Evolutionary conservation across 2,888 invertebrate genomes (phyloP), one percentile per base, ranked within the genome.

Genomic region (Microplitis manilae): DNA sequence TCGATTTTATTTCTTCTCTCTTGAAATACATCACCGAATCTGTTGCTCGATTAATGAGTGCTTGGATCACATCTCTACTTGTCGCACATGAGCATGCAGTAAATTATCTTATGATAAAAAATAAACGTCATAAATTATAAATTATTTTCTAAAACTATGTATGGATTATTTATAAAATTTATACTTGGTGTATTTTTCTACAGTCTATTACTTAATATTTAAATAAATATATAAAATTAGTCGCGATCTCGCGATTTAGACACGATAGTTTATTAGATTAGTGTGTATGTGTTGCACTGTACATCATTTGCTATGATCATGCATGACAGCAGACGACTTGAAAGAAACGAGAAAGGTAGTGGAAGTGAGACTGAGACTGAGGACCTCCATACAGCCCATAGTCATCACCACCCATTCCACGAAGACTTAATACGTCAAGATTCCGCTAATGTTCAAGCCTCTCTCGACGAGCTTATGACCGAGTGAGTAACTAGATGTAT

Each of bases 341-440:
- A 90, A 86, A 91, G 92, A 86, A 88, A 87, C 82, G 89, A 89
- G 86, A 91, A 92, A 86, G 92, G 92, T 88, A 92, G 93, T 87
- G 92, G 94, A 89, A 94, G 94, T 89, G 93, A 95, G 92, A 94
- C 94, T 89, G 95, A 95, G 90, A 94, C 94, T 80, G 95, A 95
- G 90, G 94, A 94, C 83, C 87, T 89, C 81, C 88, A 89, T 81
- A 85, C 87, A 82, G 81, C 86, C 79, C 87, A 87, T 81, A 87
- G 84, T 84, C 89, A 89, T 81, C 50, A 50, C 13, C 50, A 50
- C 13, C 89, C 87, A 81, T 89, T 87, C 82, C 87, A 87, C 80
- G 86, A 85, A 83, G 87, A 86, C 83, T 84, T 86, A 82, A 87
- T 87, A 75, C 85, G 88, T 82, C 87, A 87, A 79, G 88, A 87